phyloP scores from a whole-genome alignment of 2,113 vertebrate genomes.

The Sialia sialis region DNA sequence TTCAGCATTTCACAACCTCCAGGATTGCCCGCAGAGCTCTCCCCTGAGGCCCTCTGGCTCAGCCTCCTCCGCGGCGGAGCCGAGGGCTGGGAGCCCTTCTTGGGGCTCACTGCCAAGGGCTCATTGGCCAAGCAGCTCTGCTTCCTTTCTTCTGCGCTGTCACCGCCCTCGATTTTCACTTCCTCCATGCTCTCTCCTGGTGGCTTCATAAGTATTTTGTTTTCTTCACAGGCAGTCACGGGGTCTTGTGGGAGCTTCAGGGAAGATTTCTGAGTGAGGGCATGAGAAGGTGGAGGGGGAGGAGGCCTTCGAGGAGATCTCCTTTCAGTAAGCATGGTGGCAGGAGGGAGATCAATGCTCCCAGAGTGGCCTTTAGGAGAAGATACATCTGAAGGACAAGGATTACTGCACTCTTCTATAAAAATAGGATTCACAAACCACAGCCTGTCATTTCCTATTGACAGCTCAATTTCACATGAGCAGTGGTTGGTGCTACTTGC shows the following conservation, averaged over 20 bases:
- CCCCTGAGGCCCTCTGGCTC: neutral
- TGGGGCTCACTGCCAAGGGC: neutral
- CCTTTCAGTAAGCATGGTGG: neutral
- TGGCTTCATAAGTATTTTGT: neutral
- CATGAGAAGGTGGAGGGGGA: constrained; percentile 68
- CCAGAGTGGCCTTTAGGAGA: constrained; percentile 59
- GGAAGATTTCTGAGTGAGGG: neutral
- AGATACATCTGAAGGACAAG: constrained; percentile 1
- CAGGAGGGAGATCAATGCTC: neutral
- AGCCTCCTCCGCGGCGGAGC: constrained; percentile 38
- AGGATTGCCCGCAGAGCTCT: neutral
- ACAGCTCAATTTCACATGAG: constrained; percentile 80
- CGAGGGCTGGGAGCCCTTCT: constrained; percentile 53
- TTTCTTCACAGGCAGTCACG: constrained; percentile 42
- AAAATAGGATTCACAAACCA: constrained; percentile 89
- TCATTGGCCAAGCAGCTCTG: neutral
- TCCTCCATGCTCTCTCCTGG: neutral
- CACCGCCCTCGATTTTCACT: constrained; percentile 19
- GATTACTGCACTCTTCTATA: constrained; percentile 78
- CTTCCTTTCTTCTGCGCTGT: constrained; percentile 31
- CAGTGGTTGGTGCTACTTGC: constrained; percentile 57
- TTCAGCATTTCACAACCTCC: neutral
- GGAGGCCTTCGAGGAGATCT: constrained; percentile 77
- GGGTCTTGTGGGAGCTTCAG: neutral
- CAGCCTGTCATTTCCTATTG: constrained; percentile 73